Evolutionary conservation across 1,140 invertebrate genomes (phyloP).

Genomic region (Lepidurus arcticus): DNA sequence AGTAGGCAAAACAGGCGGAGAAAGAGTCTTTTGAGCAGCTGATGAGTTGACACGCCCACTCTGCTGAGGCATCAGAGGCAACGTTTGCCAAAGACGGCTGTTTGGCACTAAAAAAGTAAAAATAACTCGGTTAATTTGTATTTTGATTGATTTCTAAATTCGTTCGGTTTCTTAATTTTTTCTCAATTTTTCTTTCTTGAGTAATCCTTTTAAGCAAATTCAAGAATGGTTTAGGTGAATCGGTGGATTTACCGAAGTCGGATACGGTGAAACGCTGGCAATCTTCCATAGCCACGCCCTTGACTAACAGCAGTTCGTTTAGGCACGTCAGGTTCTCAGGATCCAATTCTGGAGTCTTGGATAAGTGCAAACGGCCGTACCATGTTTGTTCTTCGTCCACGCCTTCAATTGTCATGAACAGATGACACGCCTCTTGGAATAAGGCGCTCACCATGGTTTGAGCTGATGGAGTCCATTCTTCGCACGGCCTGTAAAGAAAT

Average conservation of each 20-base stretch:
- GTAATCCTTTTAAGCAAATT: not conserved
- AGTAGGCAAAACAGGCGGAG: too few species aligned
- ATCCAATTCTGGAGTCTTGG: not conserved
- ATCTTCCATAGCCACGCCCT: not conserved
- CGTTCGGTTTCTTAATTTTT: too few species aligned
- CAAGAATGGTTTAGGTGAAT: not conserved
- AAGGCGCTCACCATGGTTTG: not conserved
- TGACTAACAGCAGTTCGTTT: not conserved
- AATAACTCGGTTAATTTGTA: too few species aligned
- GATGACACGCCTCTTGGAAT: not conserved
- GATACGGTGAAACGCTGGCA: not conserved
- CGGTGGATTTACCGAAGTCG: not conserved
- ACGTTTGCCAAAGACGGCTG: too few species aligned
- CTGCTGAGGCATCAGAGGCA: too few species aligned
- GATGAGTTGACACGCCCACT: too few species aligned
- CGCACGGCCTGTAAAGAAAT: not conserved
- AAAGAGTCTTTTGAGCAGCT: too few species aligned
- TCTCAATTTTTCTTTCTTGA: too few species aligned
- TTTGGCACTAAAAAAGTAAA: too few species aligned
- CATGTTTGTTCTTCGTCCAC: not conserved
- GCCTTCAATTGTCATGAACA: not conserved
- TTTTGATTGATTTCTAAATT: too few species aligned
- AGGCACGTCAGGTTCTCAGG: not conserved
- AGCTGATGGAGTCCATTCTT: constrained; percentile 8
- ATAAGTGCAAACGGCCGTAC: not conserved